phyloP scores from a whole-genome alignment of 37 sponge, comb jelly and placozoan genomes.

The Chondrilla cf. caribensis region DNA sequence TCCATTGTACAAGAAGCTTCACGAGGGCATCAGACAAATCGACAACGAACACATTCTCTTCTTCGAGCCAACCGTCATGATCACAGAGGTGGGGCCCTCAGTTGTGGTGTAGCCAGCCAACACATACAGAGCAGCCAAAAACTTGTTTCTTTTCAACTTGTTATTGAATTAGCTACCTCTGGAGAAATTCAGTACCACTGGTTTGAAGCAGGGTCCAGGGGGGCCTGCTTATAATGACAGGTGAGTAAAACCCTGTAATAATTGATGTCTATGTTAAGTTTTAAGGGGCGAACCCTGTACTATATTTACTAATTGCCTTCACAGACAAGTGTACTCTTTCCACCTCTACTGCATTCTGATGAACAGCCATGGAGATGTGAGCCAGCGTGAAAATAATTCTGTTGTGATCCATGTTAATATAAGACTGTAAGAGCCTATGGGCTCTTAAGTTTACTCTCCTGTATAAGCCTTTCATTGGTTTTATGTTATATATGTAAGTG shows the following conservation, averaged over 20 bases:
- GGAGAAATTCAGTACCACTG: constrained; percentile 45
- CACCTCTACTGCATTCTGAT: constrained; percentile 66
- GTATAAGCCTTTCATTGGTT: no score
- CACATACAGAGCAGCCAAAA: no score
- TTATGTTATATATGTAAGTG: no score
- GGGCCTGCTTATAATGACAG: constrained; percentile 73
- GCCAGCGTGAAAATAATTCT: neutral
- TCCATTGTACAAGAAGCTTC: constrained; percentile 77
- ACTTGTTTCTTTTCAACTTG: no score
- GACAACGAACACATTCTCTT: constrained; percentile 72
- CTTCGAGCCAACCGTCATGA: constrained; percentile 76
- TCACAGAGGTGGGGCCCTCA: constrained; percentile 52
- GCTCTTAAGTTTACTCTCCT: no score
- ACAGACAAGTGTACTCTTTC: constrained; percentile 65
- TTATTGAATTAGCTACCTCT: constrained; percentile 40
- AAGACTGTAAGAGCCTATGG: no score
- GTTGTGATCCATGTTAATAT: neutral
- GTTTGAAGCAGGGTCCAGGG: constrained; percentile 74
- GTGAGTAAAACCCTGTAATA: constrained; percentile 31
- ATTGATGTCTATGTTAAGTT: neutral
- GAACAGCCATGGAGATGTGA: constrained; percentile 63
- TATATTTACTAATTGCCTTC: neutral
- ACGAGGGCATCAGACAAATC: constrained; percentile 57
- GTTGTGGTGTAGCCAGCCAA: no score
- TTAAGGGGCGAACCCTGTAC: neutral